Base-by-base conservation (phyloP, 2,888 invertebrate genomes). In the Macrophya annulata region DNA sequence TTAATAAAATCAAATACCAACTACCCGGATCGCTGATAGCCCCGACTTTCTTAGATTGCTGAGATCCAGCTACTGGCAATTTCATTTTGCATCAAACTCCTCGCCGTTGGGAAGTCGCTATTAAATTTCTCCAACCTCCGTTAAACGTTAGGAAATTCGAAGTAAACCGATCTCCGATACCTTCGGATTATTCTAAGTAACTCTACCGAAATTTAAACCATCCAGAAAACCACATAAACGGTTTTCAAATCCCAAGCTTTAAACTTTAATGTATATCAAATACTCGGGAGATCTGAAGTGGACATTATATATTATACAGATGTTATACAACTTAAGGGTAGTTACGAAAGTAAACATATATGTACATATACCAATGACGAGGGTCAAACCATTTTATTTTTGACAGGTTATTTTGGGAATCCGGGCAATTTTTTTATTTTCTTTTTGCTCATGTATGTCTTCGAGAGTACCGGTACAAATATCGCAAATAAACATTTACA, bases 91-190 rank as follows among this genome's bases (percentile, higher is more conserved):
- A 51, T 51, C 31, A 10, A 51, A 51, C 31, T 37, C 55, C 77
- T 77, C 31, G 31, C 37, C 37, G 17, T 17, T 17, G 37, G 77
- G 31, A 37, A 55, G 43, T 51, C 77, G 77, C 37, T 55, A 77
- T 77, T 55, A 77, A 77, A 77, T 77, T 77, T 77, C 76, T 51
- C 76, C 51, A n/a, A 55, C 55, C n/a, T n/a, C n/a, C 77, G 77
- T 55, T 77, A 77, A 77, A 4, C 77, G 21, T 15, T 77, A 51
- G 55, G 55, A 51, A 55, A 77, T 77, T 51, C 51, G 40, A 31
- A 17, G 55, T 31, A 55, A 51, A 55, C 48, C 31, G n/a, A 25
- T 2, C 25, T 77, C 51, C 77, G 77, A 74, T 74, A 74, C 21
- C 72, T 74, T 43, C 17, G 21, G 45, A 74, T 74, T 45, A 74